Evolutionary conservation across 2,797 vertebrate species (phyloP).

Genomic region (Halcyon leucocephala): DNA sequence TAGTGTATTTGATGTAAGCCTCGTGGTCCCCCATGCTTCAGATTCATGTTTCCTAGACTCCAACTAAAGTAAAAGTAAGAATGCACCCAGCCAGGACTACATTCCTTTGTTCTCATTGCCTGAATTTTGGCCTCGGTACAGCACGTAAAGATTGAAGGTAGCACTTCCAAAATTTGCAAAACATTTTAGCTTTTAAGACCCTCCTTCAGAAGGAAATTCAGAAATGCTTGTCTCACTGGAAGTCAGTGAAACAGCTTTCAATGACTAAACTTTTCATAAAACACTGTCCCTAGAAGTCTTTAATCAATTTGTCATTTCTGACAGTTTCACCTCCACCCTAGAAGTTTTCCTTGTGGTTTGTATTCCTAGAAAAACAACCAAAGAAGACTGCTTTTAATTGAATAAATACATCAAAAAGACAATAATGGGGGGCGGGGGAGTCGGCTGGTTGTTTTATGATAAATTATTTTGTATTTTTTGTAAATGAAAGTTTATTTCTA

Average conservation of each 20-base stretch:
- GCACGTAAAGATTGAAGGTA: background rate
- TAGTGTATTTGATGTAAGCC: background rate
- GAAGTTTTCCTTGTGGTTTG: background rate
- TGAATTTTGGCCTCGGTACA: background rate
- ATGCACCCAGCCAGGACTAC: background rate
- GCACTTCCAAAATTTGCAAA: background rate
- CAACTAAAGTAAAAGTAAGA: background rate
- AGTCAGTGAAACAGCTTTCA: background rate
- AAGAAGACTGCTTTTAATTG: background rate
- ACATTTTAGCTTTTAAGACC: background rate
- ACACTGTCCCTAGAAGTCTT: background rate
- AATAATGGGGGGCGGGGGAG: accelerated
- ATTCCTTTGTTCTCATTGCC: background rate
- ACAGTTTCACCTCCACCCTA: background rate
- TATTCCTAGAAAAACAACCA: background rate
- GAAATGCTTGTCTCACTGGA: background rate
- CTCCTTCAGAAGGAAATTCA: background rate
- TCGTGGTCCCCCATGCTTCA: background rate
- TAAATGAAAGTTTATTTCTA: background rate
- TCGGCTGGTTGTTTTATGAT: background rate
- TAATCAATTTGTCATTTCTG: background rate
- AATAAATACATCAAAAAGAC: background rate
- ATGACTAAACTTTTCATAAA: background rate
- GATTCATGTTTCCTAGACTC: background rate
- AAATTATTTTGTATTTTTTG: background rate